A percentile compares a stretch with the other conserved stretches of the same genome.
Evolutionary conservation across 2,797 vertebrate genomes (phyloP).

Genomic region (Hippopotamyrus pictus): DNA sequence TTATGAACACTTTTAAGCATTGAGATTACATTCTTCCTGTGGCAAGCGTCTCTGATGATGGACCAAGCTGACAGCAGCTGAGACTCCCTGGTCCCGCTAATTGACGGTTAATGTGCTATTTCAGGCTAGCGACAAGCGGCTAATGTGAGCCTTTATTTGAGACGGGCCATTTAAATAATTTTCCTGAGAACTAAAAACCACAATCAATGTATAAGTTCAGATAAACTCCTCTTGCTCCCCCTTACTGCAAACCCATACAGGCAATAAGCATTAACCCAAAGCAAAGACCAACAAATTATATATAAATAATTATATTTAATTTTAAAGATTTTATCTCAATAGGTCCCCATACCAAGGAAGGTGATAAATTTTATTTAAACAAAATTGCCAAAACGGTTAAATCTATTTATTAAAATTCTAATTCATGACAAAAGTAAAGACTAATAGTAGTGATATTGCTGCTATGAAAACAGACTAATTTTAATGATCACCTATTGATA

Average conservation of each 20-base stretch:
- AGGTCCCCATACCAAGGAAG: not conserved
- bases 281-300: not conserved
- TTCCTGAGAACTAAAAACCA: not conserved
- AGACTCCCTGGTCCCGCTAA: not conserved
- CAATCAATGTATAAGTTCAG: not conserved
- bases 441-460: not conserved
- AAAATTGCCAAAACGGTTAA: not conserved
- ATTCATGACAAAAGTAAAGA: not conserved
- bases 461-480: not conserved
- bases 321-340: not conserved
- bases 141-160: not conserved
- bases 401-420: not conserved
- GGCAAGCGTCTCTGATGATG: not conserved
- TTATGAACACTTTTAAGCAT: not conserved
- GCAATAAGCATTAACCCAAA: not conserved
- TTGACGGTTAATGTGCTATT: not conserved
- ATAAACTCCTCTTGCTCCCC: not conserved
- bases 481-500: not conserved
- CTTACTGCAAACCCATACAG: not conserved
- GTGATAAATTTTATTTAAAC: not conserved
- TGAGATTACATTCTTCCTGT: not conserved
- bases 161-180: not conserved
- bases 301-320: not conserved
- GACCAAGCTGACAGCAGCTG: not conserved
- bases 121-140: not conserved